Base-by-base conservation (phyloP, 2,888 invertebrate species). In the Coremacera marginata region DNA sequence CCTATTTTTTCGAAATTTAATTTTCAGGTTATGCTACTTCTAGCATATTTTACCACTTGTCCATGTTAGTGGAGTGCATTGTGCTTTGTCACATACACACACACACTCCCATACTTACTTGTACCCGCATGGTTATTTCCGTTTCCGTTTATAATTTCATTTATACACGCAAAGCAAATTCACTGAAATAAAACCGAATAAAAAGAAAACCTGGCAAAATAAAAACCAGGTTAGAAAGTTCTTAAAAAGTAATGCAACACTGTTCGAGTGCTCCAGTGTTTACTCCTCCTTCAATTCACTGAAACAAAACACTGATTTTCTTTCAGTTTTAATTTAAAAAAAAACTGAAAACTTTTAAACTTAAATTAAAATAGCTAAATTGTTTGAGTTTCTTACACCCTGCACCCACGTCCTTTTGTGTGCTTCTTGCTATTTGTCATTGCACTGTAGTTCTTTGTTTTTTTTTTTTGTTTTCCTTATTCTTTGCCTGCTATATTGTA, bases 401-500 rank as follows among this genome's bases (percentile, higher is more conserved):
- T 62, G 2, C 14, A 2, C 34, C 0, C n/a, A 44, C 7, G 31
- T 68, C 11, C 44, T 27, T 34, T 19, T 71, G 37, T 16, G n/a
- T 14, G 3, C 49, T 71, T 34, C 14, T 19, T 1, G 14, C 14
- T 52, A 14, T n/a, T 3, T 16, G 27, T 52, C 14, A 3, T 25
- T 16, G n/a, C 49, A 25, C 31, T n/a, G 62, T 25, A 16, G n/a
- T 25, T 70, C 9, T 49, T 49, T 49, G 11, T 68, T 68, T 34
- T 44, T 44, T 27, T n/a, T 57, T 57, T 71, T 16, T 19, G 16
- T 65, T 34, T 19, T 8, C n/a, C n/a, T n/a, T n/a, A 5, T n/a
- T 19, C 37, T 34, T 67, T 67, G 11, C 8, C 22, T 19, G 44
- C 63, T 52, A 51, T 37, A 63, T 71, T 82, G 82, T 85, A 86